Conservation (phyloP, 2,888 invertebrate species). For the Pycnomerus fuliginosus region DNA sequence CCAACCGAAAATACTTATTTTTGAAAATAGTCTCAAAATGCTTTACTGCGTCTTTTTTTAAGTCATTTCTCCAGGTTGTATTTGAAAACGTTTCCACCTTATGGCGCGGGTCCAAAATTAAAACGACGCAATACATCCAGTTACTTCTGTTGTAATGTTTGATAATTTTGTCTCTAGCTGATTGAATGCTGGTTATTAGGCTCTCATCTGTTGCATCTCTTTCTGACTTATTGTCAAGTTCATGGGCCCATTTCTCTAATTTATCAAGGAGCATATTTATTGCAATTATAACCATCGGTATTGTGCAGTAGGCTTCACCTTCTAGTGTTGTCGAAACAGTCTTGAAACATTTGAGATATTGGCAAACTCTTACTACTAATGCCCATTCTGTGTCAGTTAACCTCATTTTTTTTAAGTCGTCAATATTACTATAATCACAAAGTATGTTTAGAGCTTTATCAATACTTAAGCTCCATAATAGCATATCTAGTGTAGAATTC, state of each 20-base stretch:
- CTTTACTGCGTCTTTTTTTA: slow-evolving; percentile 1
- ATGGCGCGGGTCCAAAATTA: slow-evolving; percentile 30
- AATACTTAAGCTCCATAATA: slow-evolving; percentile 5
- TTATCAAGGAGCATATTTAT: slow-evolving; percentile 9
- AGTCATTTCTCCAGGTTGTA: slow-evolving; percentile 22
- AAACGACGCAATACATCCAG: slow-evolving; percentile 27
- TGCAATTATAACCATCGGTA: slow-evolving; percentile 21
- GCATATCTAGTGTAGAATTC: slow-evolving; percentile 24
- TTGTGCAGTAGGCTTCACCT: slow-evolving; percentile 25
- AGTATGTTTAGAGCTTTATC: slow-evolving; percentile 14
- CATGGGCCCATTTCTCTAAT: slow-evolving; percentile 9
- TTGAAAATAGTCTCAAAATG: slow-evolving; percentile 4
- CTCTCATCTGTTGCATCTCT: slow-evolving; percentile 11
- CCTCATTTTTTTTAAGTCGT: background rate
- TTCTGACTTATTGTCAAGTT: slow-evolving; percentile 9
- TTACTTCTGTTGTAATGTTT: slow-evolving; percentile 23
- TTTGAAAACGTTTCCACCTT: slow-evolving; percentile 25
- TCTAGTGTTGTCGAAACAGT: slow-evolving; percentile 22
- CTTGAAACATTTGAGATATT: slow-evolving; percentile 24
- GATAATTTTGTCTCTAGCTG: slow-evolving; percentile 13
- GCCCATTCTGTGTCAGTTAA: slow-evolving; percentile 12
- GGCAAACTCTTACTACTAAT: slow-evolving; percentile 17
- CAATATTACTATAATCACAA: slow-evolving; percentile 19
- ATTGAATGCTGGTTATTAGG: slow-evolving; percentile 4
- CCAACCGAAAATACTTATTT: slow-evolving; percentile 6